Base-by-base conservation (phyloP, 2,888 invertebrate species). In the Atrina japonica region DNA sequence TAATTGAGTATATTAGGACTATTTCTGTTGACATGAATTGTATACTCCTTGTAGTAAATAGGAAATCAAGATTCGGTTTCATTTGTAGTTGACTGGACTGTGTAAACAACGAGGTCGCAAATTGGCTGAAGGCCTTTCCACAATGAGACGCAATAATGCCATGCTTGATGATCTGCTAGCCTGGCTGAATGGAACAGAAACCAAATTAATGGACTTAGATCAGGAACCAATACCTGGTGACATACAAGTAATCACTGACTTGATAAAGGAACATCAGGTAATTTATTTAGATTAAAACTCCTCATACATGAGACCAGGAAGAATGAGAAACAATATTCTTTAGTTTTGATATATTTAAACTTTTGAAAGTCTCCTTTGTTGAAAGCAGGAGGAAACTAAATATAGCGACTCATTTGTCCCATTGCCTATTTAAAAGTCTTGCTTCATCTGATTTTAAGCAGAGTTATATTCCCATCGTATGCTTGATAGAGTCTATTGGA, bases 111-210 rank as follows among this genome's bases (percentile, higher is more conserved):
- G 88, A 41, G 87, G 84, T 30, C 94, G 94, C 85, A 95, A 96
- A 90, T 92, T 99, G 76, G 94, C 95, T 72, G 93, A 95, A 64
- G 97, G 97, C 87, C 93, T 98, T 92, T 83, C 88, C 6, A 94
- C 94, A 60, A 92, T 96, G 47, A 93, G 95, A 88, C 96, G 96
- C 89, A 93, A 97, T 82, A 96, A 97, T 85, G 94, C 95, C 55
- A 94, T 96, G 61, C 93, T 99, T 72, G 98, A 98, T 86, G 98
- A 98, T 89, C 93, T 99, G 70, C 93, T 98, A 73, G 94, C 95
- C n/a, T 99, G 98, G 98, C 93, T 99, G 76, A 93, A 94, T 76
- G 95, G 95, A 27, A 93, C 97, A 25, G 98, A 98, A 91, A 95
- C 95, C 77, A 96, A 95, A 0, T 91, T 99, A 76, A 91, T 94